Percentiles rank a stretch among this genome's conserved stretches.
Conservation (phyloP, 1,140 invertebrate species). For the Drosophila sechellia region DNA sequence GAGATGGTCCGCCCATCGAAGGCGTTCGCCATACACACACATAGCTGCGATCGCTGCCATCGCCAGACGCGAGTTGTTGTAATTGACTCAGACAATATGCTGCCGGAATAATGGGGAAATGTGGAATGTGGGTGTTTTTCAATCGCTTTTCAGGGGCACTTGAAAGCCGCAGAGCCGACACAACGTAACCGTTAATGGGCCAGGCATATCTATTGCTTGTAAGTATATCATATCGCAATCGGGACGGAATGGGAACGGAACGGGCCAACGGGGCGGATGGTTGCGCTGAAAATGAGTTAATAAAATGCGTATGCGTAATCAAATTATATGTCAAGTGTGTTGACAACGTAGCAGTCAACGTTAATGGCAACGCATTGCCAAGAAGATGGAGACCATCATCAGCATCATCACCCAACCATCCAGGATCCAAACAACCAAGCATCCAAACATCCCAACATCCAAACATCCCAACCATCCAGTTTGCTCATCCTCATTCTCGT, state of each 20-base stretch:
- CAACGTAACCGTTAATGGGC: constrained; percentile 71
- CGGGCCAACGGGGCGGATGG: constrained; percentile 15
- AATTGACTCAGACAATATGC: constrained; percentile 42
- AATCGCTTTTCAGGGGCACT: constrained; percentile 9
- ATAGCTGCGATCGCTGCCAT: not conserved
- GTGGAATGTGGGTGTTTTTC: not conserved
- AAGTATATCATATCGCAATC: constrained; percentile 78
- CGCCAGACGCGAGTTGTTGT: constrained; percentile 10
- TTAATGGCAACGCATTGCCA: constrained; percentile 55
- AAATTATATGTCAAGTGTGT: constrained; percentile 83
- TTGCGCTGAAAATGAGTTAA: constrained; percentile 76
- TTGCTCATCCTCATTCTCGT: constrained; percentile 23
- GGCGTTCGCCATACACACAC: not conserved
- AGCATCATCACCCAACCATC: constrained; percentile 25
- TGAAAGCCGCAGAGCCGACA: constrained; percentile 39
- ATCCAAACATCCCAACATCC: constrained; percentile 18
- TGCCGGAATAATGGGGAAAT: constrained; percentile 20
- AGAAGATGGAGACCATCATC: constrained; percentile 12
- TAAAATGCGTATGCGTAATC: constrained; percentile 83
- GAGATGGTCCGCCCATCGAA: constrained; percentile 3
- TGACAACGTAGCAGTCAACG: constrained; percentile 78
- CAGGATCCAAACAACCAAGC: not conserved
- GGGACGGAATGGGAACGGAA: not conserved
- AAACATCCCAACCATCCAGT: constrained; percentile 11
- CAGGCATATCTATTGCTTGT: constrained; percentile 26